Conservation (phyloP, 2,888 invertebrate genomes). For the Dioctria rufipes region DNA sequence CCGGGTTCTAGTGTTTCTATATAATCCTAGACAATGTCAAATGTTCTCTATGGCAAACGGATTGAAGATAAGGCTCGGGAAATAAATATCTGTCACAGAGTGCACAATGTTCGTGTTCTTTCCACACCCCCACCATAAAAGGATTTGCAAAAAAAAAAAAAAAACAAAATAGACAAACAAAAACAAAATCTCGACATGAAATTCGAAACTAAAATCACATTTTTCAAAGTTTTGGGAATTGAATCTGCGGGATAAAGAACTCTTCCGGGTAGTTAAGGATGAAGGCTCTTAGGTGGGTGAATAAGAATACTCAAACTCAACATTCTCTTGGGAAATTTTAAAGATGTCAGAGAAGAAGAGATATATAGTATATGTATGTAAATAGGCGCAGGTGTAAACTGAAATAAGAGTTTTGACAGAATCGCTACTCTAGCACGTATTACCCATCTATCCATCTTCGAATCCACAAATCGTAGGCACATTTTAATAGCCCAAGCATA, state of each 20-base stretch:
- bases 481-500: constrained; percentile 25
- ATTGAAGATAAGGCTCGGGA: constrained; percentile 21
- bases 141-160: constrained; percentile 29
- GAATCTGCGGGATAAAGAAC: neutral
- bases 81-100: constrained; percentile 27
- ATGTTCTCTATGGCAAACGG: constrained; percentile 21
- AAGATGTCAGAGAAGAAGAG: neutral
- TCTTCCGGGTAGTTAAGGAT: neutral
- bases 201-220: constrained; percentile 30
- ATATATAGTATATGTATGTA: too few species aligned
- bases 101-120: constrained; percentile 7
- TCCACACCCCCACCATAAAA: neutral
- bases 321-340: neutral
- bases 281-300: neutral
- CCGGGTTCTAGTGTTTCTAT: neutral
- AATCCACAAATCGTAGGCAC: constrained; percentile 37
- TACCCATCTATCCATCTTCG: neutral
- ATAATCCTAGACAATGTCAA: constrained; percentile 36
- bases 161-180: neutral
- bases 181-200: neutral
- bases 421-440: constrained; percentile 9
- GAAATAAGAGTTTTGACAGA: neutral
- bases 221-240: constrained; percentile 7
- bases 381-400: constrained; percentile 19
- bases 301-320: neutral